Evolutionary conservation across 2,888 invertebrate genomes (phyloP).

Genomic region (Suillia variegata): DNA sequence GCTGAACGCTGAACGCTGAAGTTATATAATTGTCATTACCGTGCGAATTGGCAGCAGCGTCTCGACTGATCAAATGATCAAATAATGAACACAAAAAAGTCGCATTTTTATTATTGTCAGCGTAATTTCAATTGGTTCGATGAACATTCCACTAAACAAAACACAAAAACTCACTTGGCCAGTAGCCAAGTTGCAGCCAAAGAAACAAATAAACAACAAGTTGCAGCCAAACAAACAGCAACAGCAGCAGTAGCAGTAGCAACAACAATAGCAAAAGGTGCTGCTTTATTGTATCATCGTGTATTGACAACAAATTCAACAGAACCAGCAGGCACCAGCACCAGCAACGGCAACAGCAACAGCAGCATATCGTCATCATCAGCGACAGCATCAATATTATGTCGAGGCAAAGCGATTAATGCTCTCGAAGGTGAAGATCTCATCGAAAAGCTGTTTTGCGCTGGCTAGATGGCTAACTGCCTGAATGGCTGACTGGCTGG

Average conservation of each 20-base stretch:
- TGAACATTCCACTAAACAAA: constrained; percentile 47
- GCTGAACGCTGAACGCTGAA: too few relatives aligned
- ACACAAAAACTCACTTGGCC: constrained; percentile 36
- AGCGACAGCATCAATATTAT: constrained; percentile 58
- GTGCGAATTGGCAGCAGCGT: not conserved
- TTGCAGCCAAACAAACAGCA: not conserved
- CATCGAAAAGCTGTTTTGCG: constrained; percentile 39
- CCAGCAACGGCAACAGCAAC: constrained; percentile 17
- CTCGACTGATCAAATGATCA: too few relatives aligned
- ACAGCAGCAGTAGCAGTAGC: constrained; percentile 2
- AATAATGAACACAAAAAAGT: constrained; percentile 43
- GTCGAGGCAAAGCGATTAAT: constrained; percentile 57
- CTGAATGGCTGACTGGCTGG: too few relatives aligned
- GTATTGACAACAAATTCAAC: not conserved
- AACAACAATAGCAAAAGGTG: constrained; percentile 10
- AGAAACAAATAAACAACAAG: constrained; percentile 11
- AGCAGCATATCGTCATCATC: constrained; percentile 27
- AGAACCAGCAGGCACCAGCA: not conserved
- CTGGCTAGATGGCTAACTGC: too few relatives aligned
- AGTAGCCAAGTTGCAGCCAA: constrained; percentile 10
- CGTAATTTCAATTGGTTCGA: constrained; percentile 59
- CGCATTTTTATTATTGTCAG: constrained; percentile 59
- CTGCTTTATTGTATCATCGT: not conserved
- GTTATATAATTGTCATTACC: constrained; percentile 47
- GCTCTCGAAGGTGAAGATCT: constrained; percentile 59